These are phyloP conservation scores for Centropus unirufus DNA, from an alignment of 2,113 vertebrate species.

Conservation along the genomic window DNA sequence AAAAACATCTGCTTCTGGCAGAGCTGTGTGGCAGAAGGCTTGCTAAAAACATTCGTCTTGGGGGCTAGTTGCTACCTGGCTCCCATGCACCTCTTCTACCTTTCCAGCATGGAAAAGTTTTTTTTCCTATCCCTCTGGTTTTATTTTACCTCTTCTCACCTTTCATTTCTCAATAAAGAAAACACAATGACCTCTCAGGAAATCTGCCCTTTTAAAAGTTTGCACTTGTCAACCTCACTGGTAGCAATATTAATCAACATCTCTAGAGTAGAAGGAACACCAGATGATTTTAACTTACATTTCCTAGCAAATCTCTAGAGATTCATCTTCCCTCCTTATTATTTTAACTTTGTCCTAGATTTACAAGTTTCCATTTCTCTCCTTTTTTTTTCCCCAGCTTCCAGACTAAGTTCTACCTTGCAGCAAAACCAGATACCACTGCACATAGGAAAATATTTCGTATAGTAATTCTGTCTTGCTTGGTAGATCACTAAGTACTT, in stretches of 20 bases:
- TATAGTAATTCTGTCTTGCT: background rate
- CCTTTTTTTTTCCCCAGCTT: background rate
- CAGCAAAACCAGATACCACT: background rate
- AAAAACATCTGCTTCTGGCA: background rate
- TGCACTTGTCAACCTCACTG: conserved; percentile 4
- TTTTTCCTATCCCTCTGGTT: background rate
- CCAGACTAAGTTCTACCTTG: background rate
- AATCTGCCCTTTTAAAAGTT: background rate
- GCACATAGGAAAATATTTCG: background rate
- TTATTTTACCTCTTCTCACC: background rate
- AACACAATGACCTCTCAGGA: conserved; percentile 9
- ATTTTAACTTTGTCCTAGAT: conserved; percentile 49
- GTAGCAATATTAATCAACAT: background rate
- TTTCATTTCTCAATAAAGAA: conserved; percentile 12
- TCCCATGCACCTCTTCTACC: background rate
- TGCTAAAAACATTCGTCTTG: fast-evolving
- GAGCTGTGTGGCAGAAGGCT: fast-evolving
- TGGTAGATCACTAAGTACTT: background rate
- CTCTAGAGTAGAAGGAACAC: background rate
- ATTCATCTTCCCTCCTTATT: background rate
- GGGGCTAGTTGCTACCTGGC: background rate
- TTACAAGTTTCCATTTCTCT: conserved; percentile 10
- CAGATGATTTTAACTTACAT: conserved; percentile 45
- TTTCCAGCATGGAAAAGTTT: background rate
- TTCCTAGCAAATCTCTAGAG: conserved; percentile 47